Percentiles rank a stretch among this genome's conserved stretches.
These are phyloP conservation scores for Chrysomallon squamiferum DNA, from an alignment of 1,140 invertebrate species.

Conservation along the genomic window DNA sequence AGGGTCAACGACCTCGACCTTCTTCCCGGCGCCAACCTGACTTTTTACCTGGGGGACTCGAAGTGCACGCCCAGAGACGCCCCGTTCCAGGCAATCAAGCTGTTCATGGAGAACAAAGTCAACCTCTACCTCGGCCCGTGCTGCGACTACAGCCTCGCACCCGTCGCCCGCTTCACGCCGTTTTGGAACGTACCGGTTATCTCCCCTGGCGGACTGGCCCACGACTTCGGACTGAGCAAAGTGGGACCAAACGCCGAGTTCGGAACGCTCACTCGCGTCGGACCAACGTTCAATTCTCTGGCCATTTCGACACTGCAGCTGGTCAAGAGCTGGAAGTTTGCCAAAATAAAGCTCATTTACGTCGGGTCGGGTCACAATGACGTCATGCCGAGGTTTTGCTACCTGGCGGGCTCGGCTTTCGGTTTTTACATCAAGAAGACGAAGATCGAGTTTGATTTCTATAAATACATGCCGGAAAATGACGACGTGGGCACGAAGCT, in stretches of 20 bases:
- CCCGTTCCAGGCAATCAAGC: conserved; percentile 10
- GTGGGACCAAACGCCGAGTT: conserved; percentile 18
- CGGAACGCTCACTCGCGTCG: conserved; percentile 40
- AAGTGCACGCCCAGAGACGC: conserved; percentile 24
- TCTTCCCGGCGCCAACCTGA: neutral
- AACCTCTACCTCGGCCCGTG: conserved; percentile 86
- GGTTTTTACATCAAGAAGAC: conserved; percentile 51
- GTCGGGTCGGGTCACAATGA: conserved; percentile 70
- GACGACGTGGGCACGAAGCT: conserved; percentile 63
- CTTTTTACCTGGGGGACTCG: neutral
- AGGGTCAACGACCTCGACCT: conserved; percentile 64
- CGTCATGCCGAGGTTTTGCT: conserved; percentile 65
- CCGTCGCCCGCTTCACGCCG: conserved; percentile 84
- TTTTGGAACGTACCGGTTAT: conserved; percentile 86
- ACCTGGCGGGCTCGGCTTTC: conserved; percentile 33
- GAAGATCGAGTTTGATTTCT: conserved; percentile 63
- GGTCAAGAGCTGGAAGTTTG: conserved; percentile 71
- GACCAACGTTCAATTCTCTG: conserved; percentile 73
- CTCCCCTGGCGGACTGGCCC: conserved; percentile 82
- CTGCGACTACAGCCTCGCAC: conserved; percentile 90
- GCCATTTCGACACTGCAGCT: conserved; percentile 73
- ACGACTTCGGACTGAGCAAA: conserved; percentile 70
- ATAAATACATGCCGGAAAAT: conserved; percentile 61
- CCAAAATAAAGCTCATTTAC: conserved; percentile 74
- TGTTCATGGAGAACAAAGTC: conserved; percentile 66